phyloP scores from a whole-genome alignment of 2,113 vertebrate genomes.

The Taxidea taxus region DNA sequence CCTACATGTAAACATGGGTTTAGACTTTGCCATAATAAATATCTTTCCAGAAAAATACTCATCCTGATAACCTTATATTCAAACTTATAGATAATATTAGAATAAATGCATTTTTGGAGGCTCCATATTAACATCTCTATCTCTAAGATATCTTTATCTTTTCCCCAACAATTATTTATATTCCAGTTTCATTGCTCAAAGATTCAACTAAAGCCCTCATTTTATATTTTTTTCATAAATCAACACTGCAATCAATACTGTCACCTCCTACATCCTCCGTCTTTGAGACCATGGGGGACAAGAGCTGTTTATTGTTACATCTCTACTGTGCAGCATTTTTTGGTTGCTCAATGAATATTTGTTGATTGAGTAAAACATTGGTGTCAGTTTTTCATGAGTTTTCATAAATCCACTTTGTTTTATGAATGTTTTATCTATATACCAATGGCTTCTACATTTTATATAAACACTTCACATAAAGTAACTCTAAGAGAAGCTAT shows the following conservation, averaged over 20 bases:
- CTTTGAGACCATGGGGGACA: not conserved
- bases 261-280: not conserved
- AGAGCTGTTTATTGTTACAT: not conserved
- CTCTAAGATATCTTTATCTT: not conserved
- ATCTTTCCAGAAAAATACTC: not conserved
- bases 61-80: constrained; percentile 14
- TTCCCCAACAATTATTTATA: not conserved
- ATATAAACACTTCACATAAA: not conserved
- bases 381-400: not conserved
- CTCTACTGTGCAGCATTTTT: not conserved
- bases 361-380: not conserved
- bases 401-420: not conserved
- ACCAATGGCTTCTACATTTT: not conserved
- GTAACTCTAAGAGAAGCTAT: not conserved
- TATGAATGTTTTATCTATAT: not conserved
- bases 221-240: not conserved
- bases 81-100: not conserved
- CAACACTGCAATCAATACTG: not conserved
- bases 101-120: not conserved
- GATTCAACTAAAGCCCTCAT: not conserved
- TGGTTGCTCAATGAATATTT: not conserved
- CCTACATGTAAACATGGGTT: not conserved
- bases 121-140: not conserved
- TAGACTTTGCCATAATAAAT: not conserved
- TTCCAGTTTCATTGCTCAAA: not conserved